These are phyloP conservation scores for Drosophila pruinosa DNA, from an alignment of 1,140 invertebrate genomes.

Conservation along the genomic window DNA sequence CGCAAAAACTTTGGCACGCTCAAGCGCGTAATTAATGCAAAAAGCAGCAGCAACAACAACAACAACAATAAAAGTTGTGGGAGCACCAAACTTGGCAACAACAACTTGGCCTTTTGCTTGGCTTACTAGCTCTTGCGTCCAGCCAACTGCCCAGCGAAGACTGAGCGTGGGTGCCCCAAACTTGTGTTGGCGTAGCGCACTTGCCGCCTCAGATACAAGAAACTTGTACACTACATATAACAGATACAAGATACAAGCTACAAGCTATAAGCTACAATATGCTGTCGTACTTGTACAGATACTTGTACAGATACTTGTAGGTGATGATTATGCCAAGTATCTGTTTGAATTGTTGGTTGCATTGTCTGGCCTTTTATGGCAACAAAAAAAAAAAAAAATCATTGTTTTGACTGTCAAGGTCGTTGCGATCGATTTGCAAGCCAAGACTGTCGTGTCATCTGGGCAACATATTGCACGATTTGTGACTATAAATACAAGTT, in stretches of 20 bases:
- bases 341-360: conserved; percentile 23
- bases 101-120: conserved; percentile 35
- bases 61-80: conserved; percentile 59
- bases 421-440: conserved; percentile 63
- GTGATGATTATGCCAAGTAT: conserved; percentile 51
- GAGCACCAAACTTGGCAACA: conserved; percentile 75
- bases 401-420: conserved; percentile 79
- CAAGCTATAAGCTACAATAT: neutral
- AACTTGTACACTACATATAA: no score
- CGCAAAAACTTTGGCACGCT: conserved; percentile 70
- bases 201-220: no score
- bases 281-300: conserved; percentile 10
- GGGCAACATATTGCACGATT: conserved; percentile 30
- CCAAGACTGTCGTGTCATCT: conserved; percentile 31
- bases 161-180: conserved; percentile 20
- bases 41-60: conserved; percentile 39
- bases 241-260: conserved; percentile 33
- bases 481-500: neutral
- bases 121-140: conserved; percentile 26
- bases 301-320: conserved; percentile 40
- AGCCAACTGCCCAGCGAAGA: conserved; percentile 4
- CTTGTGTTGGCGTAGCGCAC: conserved; percentile 45
- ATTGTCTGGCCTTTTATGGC: conserved; percentile 61
- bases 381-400: conserved; percentile 42
- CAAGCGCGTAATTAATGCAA: conserved; percentile 78